Evolutionary conservation across 2,113 vertebrate genomes (phyloP).

Genomic region (Scortum barcoo): DNA sequence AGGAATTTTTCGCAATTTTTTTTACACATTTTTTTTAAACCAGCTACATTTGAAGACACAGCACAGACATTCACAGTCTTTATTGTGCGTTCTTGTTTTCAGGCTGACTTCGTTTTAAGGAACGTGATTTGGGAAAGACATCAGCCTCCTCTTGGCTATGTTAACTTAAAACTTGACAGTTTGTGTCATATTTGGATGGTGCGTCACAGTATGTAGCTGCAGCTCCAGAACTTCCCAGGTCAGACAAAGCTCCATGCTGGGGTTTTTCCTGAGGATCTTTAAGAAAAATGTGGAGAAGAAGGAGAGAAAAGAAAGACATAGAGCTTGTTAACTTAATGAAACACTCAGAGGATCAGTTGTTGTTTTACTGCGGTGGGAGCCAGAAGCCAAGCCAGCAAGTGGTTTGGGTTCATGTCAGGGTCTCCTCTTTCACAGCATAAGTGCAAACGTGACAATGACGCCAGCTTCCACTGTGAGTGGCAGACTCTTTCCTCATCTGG

Average conservation of each 20-base stretch:
- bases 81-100: constrained; percentile 35
- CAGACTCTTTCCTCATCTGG: constrained; percentile 46
- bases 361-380: constrained; percentile 66
- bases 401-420: constrained; percentile 64
- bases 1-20: no score
- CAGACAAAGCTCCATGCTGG: constrained; percentile 41
- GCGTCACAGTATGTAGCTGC: background rate
- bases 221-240: constrained; percentile 25
- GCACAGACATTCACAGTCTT: constrained; percentile 8
- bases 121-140: constrained; percentile 47
- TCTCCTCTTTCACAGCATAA: constrained; percentile 59
- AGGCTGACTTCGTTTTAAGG: constrained; percentile 16
- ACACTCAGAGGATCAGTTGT: constrained; percentile 66
- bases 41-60: background rate
- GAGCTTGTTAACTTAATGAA: constrained; percentile 71
- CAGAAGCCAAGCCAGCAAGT: constrained; percentile 46
- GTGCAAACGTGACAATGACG: constrained; percentile 76
- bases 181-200: constrained; percentile 45
- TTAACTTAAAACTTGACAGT: constrained; percentile 47
- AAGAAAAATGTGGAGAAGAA: background rate
- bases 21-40: background rate
- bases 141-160: constrained; percentile 34
- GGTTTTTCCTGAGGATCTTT: constrained; percentile 39
- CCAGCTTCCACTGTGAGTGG: constrained; percentile 51
- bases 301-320: constrained; percentile 1